phyloP scores from a whole-genome alignment of 2,113 vertebrate species.

The Cyprinodon variegatus region DNA sequence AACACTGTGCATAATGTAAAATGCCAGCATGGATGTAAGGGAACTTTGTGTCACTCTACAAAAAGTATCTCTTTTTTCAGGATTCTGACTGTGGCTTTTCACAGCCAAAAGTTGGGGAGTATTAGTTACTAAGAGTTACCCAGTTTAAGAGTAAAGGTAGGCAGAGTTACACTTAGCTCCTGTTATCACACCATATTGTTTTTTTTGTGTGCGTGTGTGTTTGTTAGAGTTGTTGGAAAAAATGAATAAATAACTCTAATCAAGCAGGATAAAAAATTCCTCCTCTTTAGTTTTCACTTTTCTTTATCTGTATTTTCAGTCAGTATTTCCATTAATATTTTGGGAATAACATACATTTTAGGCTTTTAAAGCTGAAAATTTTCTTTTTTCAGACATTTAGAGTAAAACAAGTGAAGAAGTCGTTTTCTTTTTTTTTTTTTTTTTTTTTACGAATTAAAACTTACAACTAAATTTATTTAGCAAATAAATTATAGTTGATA shows the following conservation, averaged over 20 bases:
- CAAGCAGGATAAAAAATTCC: neutral
- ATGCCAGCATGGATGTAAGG: slow-evolving; percentile 49
- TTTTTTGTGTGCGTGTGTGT: neutral
- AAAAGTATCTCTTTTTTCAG: slow-evolving; percentile 15
- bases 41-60: slow-evolving; percentile 20
- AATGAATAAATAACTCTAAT: neutral
- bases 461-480: too few species aligned
- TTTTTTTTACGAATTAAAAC: too few species aligned
- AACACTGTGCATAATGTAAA: slow-evolving; percentile 55
- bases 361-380: too few species aligned
- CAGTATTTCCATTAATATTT: too few species aligned
- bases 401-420: too few species aligned
- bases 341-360: too few species aligned
- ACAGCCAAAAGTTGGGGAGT: neutral
- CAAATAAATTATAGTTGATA: too few species aligned
- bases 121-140: neutral
- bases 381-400: too few species aligned
- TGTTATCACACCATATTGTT: neutral
- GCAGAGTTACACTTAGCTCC: neutral
- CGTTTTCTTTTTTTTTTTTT: too few species aligned
- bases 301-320: neutral
- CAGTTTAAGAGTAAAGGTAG: neutral
- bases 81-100: neutral
- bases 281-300: neutral
- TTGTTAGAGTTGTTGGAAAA: neutral